Evolutionary conservation across 2,888 invertebrate species (phyloP).

Genomic region (Tenthredo notha): DNA sequence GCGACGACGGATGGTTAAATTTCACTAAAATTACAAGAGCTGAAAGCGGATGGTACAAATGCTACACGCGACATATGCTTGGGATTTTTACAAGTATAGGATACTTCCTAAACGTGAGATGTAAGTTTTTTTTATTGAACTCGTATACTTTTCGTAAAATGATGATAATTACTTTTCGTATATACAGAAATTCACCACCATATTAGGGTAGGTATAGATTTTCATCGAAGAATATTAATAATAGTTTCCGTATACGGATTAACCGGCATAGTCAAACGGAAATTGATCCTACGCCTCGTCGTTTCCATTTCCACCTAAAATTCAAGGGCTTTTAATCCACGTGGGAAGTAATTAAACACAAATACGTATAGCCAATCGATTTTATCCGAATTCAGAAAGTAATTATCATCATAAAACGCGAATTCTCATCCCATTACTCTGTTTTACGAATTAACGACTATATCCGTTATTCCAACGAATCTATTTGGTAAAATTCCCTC

Average conservation of each 20-base stretch:
- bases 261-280: slow-evolving; percentile 74
- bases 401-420: too few species aligned
- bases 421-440: too few species aligned
- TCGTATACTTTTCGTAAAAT: background rate
- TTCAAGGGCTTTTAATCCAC: background rate
- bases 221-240: background rate
- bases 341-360: background rate
- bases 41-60: slow-evolving; percentile 96
- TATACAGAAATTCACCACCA: background rate
- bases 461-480: too few species aligned
- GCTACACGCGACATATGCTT: slow-evolving; percentile 90
- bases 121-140: slow-evolving; percentile 83
- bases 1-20: slow-evolving; percentile 90
- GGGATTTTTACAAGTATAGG: slow-evolving; percentile 94
- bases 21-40: slow-evolving; percentile 89
- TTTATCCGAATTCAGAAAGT: too few species aligned
- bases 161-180: background rate
- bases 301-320: slow-evolving; percentile 63
- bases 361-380: too few species aligned
- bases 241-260: slow-evolving; percentile 68
- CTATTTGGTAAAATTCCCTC: background rate
- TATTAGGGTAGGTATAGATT: background rate
- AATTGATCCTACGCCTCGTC: slow-evolving; percentile 74
- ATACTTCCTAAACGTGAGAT: slow-evolving; percentile 92
- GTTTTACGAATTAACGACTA: too few species aligned